Base-by-base conservation (phyloP, 2,113 vertebrate species). In the Natator depressus region DNA sequence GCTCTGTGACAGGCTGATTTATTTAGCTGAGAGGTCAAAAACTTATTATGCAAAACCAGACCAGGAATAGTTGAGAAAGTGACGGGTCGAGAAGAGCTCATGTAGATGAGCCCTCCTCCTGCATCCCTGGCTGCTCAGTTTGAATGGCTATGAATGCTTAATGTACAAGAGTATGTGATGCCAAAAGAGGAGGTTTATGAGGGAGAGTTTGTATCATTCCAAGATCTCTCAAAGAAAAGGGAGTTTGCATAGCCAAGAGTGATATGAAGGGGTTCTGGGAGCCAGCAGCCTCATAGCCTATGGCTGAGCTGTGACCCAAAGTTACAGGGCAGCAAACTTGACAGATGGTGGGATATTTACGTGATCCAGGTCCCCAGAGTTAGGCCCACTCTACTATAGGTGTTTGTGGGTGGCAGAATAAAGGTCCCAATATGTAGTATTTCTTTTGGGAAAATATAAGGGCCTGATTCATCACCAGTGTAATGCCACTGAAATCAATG, bases 21-120 rank as follows among this genome's bases (percentile, higher is more conserved):
- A 76, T 86, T 82, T 94, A 78, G 17, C 62, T 84, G 38, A 95
- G 72, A 94, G 89, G 89, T 35, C 5, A 91, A 89, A 93, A 91
- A 14, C 38, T 85, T 93, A 46, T 46, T 80, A 81, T 81, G 57
- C 24, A 85, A 91, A 84, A 54, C 65, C 59, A 92, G 35, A 93
- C 8, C 50, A 91, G 50, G 42, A 90, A 84, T 2, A 80, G 46
- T 72, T 93, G 9, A 84, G 75, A 80, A 88, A 94, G 91, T 14
- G 5, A 76, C 47, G 17, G 5, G 5, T 24, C 91, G 17, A 54
- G 16, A 3, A 91, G 24, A 55, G 5, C 57, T 88, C 53, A 83
- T 10, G 27, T 49, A 88, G 38, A 88, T 35, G 38, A 89, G 29
- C 57, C 54, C 38, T 81, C 82, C 65, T 80, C 78, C 65, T 81